Evolutionary conservation across 2,888 invertebrate genomes (phyloP).

Genomic region (Euzetes globulus): DNA sequence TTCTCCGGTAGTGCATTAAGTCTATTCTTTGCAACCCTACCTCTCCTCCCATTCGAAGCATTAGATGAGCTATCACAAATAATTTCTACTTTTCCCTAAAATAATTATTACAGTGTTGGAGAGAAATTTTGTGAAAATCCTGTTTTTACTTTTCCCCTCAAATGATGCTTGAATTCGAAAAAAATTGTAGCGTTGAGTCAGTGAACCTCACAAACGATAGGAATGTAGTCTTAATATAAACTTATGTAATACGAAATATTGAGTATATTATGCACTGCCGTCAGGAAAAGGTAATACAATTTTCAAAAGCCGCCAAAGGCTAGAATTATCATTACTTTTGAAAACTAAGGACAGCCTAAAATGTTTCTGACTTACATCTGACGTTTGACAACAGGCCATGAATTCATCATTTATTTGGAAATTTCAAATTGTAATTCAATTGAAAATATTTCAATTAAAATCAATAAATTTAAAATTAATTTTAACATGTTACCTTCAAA

Average conservation of each 20-base stretch:
- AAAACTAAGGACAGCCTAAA: neutral
- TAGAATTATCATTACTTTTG: neutral
- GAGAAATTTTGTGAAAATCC: neutral
- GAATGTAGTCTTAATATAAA: constrained; percentile 15
- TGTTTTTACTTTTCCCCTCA: constrained; percentile 16
- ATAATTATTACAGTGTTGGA: neutral
- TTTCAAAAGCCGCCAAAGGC: constrained; percentile 6
- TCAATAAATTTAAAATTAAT: too few relatives aligned
- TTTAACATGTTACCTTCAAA: neutral
- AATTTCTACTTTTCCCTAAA: neutral
- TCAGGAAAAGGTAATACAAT: neutral
- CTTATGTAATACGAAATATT: constrained; percentile 22
- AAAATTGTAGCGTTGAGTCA: neutral
- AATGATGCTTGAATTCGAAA: constrained; percentile 2
- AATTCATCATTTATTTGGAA: neutral
- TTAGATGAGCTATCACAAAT: neutral
- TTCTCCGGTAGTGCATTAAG: too few relatives aligned
- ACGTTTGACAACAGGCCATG: neutral
- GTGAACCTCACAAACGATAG: constrained; percentile 24
- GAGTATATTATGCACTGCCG: constrained; percentile 1
- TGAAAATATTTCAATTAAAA: neutral
- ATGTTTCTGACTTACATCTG: neutral
- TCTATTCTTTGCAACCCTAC: too few relatives aligned
- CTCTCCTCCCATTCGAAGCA: too few relatives aligned
- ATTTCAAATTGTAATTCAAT: neutral